These are phyloP conservation scores for Zaprionus camerounensis DNA, from an alignment of 1,140 invertebrate species.

Conservation along the genomic window DNA sequence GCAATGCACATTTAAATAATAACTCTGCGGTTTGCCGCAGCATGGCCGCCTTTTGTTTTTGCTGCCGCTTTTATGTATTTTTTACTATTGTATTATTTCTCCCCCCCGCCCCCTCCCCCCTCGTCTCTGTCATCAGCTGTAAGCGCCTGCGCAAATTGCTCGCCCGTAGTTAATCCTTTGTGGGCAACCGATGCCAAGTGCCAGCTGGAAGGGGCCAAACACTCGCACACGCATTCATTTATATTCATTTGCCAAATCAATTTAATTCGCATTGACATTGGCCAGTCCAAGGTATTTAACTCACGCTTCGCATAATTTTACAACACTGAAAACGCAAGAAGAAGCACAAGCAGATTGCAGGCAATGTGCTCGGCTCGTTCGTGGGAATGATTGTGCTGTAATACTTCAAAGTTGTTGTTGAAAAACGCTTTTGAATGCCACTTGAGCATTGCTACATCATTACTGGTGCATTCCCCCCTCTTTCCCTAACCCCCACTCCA, in stretches of 20 bases:
- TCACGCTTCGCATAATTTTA: conserved; percentile 26
- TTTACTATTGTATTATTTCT: conserved; percentile 38
- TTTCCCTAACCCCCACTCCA: conserved; percentile 26
- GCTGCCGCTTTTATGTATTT: conserved; percentile 44
- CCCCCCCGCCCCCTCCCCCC: not conserved
- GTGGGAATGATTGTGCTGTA: conserved; percentile 17
- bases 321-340: conserved; percentile 19
- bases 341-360: not conserved
- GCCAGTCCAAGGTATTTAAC: conserved; percentile 6
- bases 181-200: conserved; percentile 45
- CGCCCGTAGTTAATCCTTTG: conserved; percentile 59
- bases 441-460: conserved; percentile 56
- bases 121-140: conserved; percentile 59
- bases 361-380: not conserved
- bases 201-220: conserved; percentile 6
- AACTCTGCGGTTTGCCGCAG: conserved; percentile 79
- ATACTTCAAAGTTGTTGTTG: conserved; percentile 27
- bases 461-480: conserved; percentile 56
- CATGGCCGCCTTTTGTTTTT: conserved; percentile 79
- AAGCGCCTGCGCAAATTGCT: conserved; percentile 80
- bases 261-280: conserved; percentile 56
- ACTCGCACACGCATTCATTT: not conserved
- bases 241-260: conserved; percentile 31
- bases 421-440: conserved; percentile 66
- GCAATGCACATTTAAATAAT: conserved; percentile 80